Conservation (phyloP, 2,888 invertebrate genomes). For the Druceiella hillmani region DNA sequence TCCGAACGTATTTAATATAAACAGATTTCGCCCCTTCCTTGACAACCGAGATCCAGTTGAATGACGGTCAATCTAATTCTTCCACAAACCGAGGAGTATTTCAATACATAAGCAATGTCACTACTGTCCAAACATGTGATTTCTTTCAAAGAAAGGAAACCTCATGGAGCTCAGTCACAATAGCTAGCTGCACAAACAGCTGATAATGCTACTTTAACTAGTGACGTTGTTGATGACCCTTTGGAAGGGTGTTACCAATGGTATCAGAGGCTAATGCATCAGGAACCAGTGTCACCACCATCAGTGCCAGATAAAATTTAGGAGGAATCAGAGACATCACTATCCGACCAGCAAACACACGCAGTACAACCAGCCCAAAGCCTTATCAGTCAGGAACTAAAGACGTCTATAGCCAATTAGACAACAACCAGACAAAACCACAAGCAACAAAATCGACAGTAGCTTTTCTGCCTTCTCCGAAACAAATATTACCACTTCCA, state of each 20-base stretch:
- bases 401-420: too few relatives aligned
- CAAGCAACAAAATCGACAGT: slow-evolving; percentile 18
- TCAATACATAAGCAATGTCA: slow-evolving; percentile 21
- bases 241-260: slow-evolving; percentile 16
- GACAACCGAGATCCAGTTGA: slow-evolving; percentile 12
- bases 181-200: slow-evolving; percentile 14
- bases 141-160: too few relatives aligned
- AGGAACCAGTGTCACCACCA: slow-evolving; percentile 14
- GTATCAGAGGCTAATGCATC: slow-evolving; percentile 14
- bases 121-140: slow-evolving; percentile 19
- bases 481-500: slow-evolving; percentile 14
- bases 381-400: slow-evolving; percentile 15
- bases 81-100: slow-evolving; percentile 18
- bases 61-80: slow-evolving; percentile 15
- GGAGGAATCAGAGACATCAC: slow-evolving; percentile 14
- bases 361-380: slow-evolving; percentile 15
- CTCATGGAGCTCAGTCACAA: too few relatives aligned
- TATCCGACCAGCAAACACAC: slow-evolving; percentile 17
- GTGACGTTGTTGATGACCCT: slow-evolving; percentile 17
- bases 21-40: slow-evolving; percentile 20
- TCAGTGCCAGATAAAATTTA: too few relatives aligned
- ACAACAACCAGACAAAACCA: too few relatives aligned
- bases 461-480: slow-evolving; percentile 18
- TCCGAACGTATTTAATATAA: slow-evolving; percentile 23
- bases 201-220: too few relatives aligned